These are phyloP conservation scores for Antechinus flavipes DNA, from an alignment of 2,113 vertebrate species.

Conservation along the genomic window DNA sequence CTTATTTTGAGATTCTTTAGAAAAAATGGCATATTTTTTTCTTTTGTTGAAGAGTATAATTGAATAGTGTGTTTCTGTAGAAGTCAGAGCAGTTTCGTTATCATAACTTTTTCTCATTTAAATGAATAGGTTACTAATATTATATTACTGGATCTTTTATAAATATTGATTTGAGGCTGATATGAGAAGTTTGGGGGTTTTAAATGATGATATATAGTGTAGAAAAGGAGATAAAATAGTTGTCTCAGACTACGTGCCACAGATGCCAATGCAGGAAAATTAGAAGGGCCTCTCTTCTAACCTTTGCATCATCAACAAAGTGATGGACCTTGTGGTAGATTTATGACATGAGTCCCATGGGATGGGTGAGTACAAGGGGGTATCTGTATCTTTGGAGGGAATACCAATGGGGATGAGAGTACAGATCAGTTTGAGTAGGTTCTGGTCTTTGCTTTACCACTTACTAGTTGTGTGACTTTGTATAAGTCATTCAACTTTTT, in stretches of 20 bases:
- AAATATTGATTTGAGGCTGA: background rate
- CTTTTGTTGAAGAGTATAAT: background rate
- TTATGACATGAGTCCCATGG: too few relatives aligned
- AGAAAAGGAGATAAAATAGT: background rate
- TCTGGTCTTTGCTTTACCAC: background rate
- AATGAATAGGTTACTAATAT: background rate
- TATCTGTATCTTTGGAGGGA: too few relatives aligned
- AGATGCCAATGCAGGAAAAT: background rate
- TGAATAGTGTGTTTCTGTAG: background rate
- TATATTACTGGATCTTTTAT: background rate
- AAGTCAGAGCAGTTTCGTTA: background rate
- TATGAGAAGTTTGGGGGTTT: background rate
- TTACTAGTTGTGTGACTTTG: background rate
- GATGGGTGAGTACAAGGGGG: too few relatives aligned
- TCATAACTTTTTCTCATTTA: background rate
- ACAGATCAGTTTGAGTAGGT: too few relatives aligned
- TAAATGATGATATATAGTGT: background rate
- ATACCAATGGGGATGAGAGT: too few relatives aligned
- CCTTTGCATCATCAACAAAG: too few relatives aligned
- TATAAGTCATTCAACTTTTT: background rate
- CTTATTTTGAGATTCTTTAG: background rate
- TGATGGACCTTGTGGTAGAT: too few relatives aligned
- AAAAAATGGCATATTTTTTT: background rate
- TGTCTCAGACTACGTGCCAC: background rate
- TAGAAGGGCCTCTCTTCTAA: too few relatives aligned